phyloP scores from a whole-genome alignment of 2,113 vertebrate species.

The Mus pahari region DNA sequence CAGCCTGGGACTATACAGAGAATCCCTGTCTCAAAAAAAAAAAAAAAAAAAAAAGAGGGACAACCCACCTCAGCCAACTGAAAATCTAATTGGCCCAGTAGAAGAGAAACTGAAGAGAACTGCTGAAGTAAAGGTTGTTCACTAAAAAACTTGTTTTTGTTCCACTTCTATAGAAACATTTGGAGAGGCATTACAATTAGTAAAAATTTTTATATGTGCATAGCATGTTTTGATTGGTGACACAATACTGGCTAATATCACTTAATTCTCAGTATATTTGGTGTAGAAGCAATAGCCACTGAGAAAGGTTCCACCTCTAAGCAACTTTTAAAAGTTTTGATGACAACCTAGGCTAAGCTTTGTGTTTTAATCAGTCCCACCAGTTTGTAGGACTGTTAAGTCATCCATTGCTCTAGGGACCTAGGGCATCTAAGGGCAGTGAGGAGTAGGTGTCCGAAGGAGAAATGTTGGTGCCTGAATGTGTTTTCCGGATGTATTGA shows the following conservation, averaged over 20 bases:
- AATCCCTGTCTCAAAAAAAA: no score
- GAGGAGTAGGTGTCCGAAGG: slow-evolving; percentile 75
- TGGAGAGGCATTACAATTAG: not conserved
- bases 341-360: slow-evolving; percentile 24
- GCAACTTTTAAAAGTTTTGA: slow-evolving; percentile 37
- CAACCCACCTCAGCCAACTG: not conserved
- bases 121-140: slow-evolving; percentile 40
- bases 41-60: no score
- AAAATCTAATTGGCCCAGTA: slow-evolving; percentile 42
- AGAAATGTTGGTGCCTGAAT: slow-evolving; percentile 65
- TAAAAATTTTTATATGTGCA: not conserved
- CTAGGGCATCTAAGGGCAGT: slow-evolving; percentile 73
- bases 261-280: not conserved
- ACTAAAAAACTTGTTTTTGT: slow-evolving; percentile 6
- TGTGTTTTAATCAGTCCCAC: slow-evolving; percentile 9
- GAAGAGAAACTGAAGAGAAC: slow-evolving; percentile 38
- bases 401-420: slow-evolving; percentile 18
- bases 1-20: no score
- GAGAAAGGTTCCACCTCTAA: slow-evolving; percentile 40
- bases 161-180: slow-evolving; percentile 3
- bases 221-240: slow-evolving; percentile 11
- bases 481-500: slow-evolving; percentile 74
- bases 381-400: slow-evolving; percentile 39
- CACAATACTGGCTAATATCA: not conserved
- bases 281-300: not conserved